Evolutionary conservation across 2,797 vertebrate species (phyloP).

Genomic region (Platalea minor): DNA sequence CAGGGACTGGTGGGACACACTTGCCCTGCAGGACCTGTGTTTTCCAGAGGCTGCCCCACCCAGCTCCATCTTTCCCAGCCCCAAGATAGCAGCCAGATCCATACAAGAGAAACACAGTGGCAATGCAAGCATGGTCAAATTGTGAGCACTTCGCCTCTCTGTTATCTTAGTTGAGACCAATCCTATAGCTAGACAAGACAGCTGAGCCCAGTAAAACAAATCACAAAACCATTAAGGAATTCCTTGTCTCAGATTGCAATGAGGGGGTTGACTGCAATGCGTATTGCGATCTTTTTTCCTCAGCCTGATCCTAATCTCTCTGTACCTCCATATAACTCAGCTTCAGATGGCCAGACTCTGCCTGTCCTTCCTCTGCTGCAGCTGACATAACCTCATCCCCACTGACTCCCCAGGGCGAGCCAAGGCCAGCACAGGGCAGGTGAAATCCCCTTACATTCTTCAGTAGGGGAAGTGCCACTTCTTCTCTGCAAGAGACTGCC

Average conservation of each 20-base stretch:
- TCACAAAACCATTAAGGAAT: neutral
- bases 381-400: no score
- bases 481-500: neutral
- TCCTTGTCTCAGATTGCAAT: neutral
- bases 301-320: neutral
- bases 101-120: neutral
- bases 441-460: neutral
- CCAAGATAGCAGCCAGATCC: neutral
- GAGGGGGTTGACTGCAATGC: neutral
- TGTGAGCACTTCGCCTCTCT: neutral
- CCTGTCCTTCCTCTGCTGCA: neutral
- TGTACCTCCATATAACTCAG: neutral
- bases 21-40: neutral
- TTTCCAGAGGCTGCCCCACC: neutral
- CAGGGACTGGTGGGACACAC: neutral
- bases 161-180: neutral
- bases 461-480: neutral
- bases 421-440: neutral
- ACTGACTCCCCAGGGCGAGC: neutral
- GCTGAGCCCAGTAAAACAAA: neutral
- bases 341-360: neutral
- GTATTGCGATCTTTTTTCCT: fast-evolving
- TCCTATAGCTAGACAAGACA: neutral
- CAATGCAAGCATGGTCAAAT: fast-evolving
- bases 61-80: neutral